Conservation (phyloP, 2,113 vertebrate species). For the Ceyx margarethae region DNA sequence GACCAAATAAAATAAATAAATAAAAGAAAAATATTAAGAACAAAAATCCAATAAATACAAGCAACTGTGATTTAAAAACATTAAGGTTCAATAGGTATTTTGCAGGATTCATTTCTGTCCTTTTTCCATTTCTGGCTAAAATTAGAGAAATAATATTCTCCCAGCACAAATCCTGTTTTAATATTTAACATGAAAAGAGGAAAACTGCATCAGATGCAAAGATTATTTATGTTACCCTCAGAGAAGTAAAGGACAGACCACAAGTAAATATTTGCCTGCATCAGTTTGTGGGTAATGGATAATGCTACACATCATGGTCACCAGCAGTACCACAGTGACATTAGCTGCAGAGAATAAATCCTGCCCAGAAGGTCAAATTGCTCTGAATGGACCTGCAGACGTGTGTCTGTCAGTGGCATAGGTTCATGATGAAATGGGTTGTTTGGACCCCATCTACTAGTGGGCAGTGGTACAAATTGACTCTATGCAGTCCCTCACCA, state of each 20-base stretch:
- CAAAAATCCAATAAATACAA: neutral
- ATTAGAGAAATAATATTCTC: slow-evolving; percentile 14
- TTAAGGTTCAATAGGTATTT: neutral
- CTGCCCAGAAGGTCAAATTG: neutral
- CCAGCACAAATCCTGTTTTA: neutral
- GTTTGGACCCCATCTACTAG: neutral
- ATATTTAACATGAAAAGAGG: neutral
- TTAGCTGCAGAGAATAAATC: neutral
- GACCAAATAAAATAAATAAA: neutral
- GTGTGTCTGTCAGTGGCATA: neutral
- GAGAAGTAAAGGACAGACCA: neutral
- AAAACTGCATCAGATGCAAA: neutral
- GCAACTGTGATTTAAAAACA: neutral
- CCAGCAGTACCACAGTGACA: neutral
- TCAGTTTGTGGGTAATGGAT: neutral
- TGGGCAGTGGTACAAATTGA: slow-evolving; percentile 1
- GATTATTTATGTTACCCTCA: neutral
- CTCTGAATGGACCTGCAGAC: neutral
- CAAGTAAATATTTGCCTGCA: neutral
- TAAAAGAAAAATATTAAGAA: neutral
- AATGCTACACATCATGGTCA: neutral
- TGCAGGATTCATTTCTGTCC: slow-evolving; percentile 2
- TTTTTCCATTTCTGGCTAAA: neutral
- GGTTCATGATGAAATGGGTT: slow-evolving; percentile 1
- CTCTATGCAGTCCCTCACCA: neutral